A percentile compares a stretch with the other conserved stretches of the same genome.
These are phyloP conservation scores for Neodiprion lecontei DNA, from an alignment of 1,140 invertebrate species.

Conservation along the genomic window DNA sequence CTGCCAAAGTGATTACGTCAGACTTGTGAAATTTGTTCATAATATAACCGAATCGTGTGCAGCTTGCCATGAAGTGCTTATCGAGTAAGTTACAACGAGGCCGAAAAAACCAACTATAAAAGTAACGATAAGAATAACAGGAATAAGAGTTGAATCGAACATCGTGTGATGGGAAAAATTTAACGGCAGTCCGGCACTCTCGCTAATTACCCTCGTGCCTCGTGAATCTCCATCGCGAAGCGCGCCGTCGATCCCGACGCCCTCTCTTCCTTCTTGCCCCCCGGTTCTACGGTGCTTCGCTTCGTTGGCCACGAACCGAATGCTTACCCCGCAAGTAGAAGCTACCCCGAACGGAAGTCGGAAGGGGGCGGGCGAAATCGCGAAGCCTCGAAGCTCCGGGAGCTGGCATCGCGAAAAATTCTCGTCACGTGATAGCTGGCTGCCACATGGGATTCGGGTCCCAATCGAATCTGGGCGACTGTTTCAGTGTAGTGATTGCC, in stretches of 20 bases:
- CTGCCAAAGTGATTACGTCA: too few relatives aligned
- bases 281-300: neutral
- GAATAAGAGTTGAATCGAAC: too few relatives aligned
- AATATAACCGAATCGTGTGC: too few relatives aligned
- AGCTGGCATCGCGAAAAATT: neutral
- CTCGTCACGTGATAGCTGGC: neutral
- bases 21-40: too few relatives aligned
- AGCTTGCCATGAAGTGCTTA: too few relatives aligned
- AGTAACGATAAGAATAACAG: too few relatives aligned
- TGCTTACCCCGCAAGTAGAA: neutral
- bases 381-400: neutral
- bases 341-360: neutral
- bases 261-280: neutral
- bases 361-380: neutral
- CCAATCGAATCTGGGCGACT: slow-evolving; percentile 6
- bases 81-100: too few relatives aligned
- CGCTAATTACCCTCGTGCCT: neutral
- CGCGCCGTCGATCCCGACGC: neutral
- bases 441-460: slow-evolving; percentile 4
- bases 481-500: slow-evolving; percentile 4
- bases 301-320: neutral
- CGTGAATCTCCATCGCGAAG: neutral
- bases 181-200: neutral
- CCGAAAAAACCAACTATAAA: too few relatives aligned
- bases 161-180: too few relatives aligned